Base-by-base conservation (phyloP, 1,140 invertebrate species). In the Mactra quadrangularis region DNA sequence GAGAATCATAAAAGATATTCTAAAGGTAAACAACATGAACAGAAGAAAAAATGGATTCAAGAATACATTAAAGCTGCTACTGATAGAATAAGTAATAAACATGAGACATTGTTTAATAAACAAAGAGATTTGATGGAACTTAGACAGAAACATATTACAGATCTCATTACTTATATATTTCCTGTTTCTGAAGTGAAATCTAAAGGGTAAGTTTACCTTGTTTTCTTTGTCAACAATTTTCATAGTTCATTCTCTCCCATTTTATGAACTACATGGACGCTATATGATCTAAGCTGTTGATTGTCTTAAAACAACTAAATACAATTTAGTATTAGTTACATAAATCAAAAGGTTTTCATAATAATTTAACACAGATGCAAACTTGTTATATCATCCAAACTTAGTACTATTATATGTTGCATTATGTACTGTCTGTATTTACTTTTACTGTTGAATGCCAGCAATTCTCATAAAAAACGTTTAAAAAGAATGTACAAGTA, bases 121-220 rank as follows among this genome's bases (percentile, higher is more conserved):
- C 70, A 74, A 7, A 31, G 6, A 19, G 59, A 74, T 15, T 45
- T 82, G 57, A 74, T 74, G 70, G 38, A 45, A 22, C 68, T 74
- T 41, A 74, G 79, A 41, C 53, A 75, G 29, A 50, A 47, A 29
- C 68, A 66, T 33, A 75, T 82, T n/a, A 27, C 19, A 52, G 60
- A 82, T 82, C 70, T 82, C 27, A 64, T 59, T 25, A 74, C 57
- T 3, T 82, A 64, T 66, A 82, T 82, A 27, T 82, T 82, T 52
- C 66, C 66, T 17, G 71, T 82, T 45, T 60, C 59, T 7, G 79
- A 72, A 33, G 79, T 82, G 27, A 82, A 64, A 53, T 27, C 22
- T 33, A 72, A 74, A 53, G 45, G 70, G 79, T 82, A 45, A 45
- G 60, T 3, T 0, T 41, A 41, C 15, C 15, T 41, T 41, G 6